Conservation (phyloP, 1,140 invertebrate species). For the Amphibalanus amphitrite region DNA sequence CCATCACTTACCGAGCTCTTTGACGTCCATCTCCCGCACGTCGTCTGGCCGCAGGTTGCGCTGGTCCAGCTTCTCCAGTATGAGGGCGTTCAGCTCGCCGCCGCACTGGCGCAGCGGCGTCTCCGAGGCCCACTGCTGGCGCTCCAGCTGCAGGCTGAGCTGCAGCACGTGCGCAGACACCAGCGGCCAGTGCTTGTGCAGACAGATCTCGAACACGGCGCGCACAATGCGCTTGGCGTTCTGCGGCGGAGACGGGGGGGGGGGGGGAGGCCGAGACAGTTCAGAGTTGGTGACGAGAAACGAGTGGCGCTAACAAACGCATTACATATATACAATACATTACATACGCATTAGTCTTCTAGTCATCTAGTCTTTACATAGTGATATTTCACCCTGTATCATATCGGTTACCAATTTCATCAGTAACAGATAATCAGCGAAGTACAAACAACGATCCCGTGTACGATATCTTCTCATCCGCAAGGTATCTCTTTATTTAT, state of each 20-base stretch:
- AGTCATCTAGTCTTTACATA: no score
- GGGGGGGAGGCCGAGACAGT: no score
- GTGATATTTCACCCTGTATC: no score
- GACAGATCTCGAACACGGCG: constrained; percentile 83
- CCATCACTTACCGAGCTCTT: constrained; percentile 52
- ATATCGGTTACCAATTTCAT: no score
- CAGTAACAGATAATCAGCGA: no score
- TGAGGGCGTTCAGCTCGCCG: constrained; percentile 32
- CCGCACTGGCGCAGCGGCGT: constrained; percentile 73
- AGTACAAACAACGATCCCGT: no score
- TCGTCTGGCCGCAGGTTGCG: constrained; percentile 43
- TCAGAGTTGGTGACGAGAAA: no score
- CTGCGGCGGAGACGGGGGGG: constrained; percentile 27
- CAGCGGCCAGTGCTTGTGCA: constrained; percentile 73
- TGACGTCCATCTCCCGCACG: constrained; percentile 65
- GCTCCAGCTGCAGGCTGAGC: constrained; percentile 66
- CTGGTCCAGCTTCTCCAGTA: constrained; percentile 62
- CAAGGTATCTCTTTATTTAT: no score
- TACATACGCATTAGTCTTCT: no score
- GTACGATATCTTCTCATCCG: no score
- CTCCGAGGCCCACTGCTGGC: constrained; percentile 72
- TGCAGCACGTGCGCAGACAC: constrained; percentile 56
- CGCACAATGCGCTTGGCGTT: constrained; percentile 78
- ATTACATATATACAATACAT: no score
- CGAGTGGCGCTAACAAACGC: no score